Conservation (phyloP, 2,113 vertebrate genomes). For the Malaclemys terrapin region DNA sequence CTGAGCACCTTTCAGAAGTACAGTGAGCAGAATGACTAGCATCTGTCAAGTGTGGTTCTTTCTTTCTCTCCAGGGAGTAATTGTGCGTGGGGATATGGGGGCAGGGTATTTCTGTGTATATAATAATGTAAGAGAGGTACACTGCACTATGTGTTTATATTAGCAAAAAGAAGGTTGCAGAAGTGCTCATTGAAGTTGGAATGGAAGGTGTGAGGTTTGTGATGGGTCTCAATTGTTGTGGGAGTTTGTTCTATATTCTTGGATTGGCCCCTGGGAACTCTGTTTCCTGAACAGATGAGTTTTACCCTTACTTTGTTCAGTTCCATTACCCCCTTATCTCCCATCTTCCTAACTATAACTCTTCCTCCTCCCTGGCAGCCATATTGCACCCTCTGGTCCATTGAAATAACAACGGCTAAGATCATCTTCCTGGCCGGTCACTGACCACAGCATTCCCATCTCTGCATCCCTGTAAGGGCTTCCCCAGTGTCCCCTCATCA, state of each 20-base stretch:
- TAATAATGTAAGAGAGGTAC: background rate
- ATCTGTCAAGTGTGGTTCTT: background rate
- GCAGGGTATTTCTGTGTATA: background rate
- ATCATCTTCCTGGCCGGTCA: background rate
- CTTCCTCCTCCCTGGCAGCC: background rate
- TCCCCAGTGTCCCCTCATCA: background rate
- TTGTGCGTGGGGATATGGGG: background rate
- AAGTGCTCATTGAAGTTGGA: background rate
- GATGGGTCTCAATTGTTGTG: background rate
- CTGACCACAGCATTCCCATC: background rate
- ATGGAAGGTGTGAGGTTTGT: background rate
- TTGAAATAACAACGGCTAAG: background rate
- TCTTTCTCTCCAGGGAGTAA: background rate
- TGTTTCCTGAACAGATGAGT: background rate
- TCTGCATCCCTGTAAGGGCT: background rate
- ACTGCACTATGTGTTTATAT: background rate
- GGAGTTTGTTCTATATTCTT: background rate
- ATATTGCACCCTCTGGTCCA: background rate
- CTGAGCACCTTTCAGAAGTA: too few relatives aligned
- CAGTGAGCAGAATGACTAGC: background rate
- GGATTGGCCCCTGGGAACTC: background rate
- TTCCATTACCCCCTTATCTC: background rate
- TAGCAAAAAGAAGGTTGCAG: background rate
- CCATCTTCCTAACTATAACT: background rate
- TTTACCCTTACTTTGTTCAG: background rate